Evolutionary conservation across 2,888 invertebrate genomes (phyloP).

Genomic region (Harpalus rubripes): DNA sequence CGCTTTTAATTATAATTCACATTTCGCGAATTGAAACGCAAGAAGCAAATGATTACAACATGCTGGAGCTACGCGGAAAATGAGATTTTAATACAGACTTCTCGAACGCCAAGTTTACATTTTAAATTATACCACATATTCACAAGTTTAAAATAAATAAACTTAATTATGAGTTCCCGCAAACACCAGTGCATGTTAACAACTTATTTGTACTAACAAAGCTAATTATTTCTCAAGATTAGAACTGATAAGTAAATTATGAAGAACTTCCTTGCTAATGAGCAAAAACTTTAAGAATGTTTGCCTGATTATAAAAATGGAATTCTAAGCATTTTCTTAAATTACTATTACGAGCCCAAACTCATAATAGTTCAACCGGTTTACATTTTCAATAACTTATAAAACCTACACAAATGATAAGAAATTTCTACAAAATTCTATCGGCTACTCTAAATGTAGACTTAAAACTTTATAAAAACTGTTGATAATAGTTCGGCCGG

Average conservation of each 20-base stretch:
- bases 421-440: no score
- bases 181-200: slow-evolving; percentile 26
- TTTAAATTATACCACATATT: slow-evolving; percentile 47
- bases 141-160: slow-evolving; percentile 55
- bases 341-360: no score
- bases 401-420: no score
- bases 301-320: neutral
- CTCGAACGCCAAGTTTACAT: slow-evolving; percentile 23
- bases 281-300: slow-evolving; percentile 8
- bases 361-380: no score
- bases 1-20: slow-evolving; percentile 47
- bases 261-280: neutral
- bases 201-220: slow-evolving; percentile 39
- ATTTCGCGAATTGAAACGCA: slow-evolving; percentile 49
- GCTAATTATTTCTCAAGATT: slow-evolving; percentile 18
- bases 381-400: no score
- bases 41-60: slow-evolving; percentile 29
- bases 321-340: neutral
- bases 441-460: no score
- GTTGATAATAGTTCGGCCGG: no score
- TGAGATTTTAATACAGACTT: slow-evolving; percentile 54
- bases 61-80: slow-evolving; percentile 25
- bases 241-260: slow-evolving; percentile 36
- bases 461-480: no score
- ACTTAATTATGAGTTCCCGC: slow-evolving; percentile 48